A percentile compares a stretch with the other conserved stretches of the same genome.
phyloP scores from a whole-genome alignment of 2,888 invertebrate species.

The Frankliniella intonsa region DNA sequence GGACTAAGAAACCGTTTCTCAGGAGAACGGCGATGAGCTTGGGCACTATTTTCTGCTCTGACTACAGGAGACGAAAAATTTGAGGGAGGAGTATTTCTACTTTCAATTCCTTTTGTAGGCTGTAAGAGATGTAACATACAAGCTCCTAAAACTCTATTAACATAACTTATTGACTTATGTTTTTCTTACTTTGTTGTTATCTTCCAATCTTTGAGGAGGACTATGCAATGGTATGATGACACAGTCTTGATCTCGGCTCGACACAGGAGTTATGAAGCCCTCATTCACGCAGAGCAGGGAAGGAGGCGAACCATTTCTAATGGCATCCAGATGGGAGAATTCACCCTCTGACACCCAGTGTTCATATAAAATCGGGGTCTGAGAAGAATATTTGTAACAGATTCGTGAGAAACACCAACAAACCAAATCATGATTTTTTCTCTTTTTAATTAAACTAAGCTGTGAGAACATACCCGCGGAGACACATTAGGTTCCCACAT shows the following conservation, averaged over 20 bases:
- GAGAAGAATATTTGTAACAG: neutral
- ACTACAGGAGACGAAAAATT: conserved; percentile 15
- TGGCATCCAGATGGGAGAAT: neutral
- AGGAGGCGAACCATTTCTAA: neutral
- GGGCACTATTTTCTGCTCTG: neutral
- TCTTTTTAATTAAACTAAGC: neutral
- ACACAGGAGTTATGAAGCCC: neutral
- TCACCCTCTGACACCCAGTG: neutral
- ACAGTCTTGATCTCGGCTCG: neutral
- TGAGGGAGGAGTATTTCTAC: neutral
- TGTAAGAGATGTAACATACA: neutral
- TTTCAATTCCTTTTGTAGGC: neutral
- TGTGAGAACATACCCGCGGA: neutral
- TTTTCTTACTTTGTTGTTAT: neutral
- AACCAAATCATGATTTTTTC: neutral
- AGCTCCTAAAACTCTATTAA: neutral
- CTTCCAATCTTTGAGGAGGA: neutral
- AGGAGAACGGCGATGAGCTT: conserved; percentile 1
- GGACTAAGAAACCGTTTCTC: conserved; percentile 28
- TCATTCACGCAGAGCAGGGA: neutral
- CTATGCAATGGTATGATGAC: conserved; percentile 1
- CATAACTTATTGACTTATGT: neutral
- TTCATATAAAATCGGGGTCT: neutral
- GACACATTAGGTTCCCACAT: neutral
- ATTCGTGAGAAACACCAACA: neutral